Conservation (phyloP, 2,888 invertebrate genomes). For the Fragum whitleyi region DNA sequence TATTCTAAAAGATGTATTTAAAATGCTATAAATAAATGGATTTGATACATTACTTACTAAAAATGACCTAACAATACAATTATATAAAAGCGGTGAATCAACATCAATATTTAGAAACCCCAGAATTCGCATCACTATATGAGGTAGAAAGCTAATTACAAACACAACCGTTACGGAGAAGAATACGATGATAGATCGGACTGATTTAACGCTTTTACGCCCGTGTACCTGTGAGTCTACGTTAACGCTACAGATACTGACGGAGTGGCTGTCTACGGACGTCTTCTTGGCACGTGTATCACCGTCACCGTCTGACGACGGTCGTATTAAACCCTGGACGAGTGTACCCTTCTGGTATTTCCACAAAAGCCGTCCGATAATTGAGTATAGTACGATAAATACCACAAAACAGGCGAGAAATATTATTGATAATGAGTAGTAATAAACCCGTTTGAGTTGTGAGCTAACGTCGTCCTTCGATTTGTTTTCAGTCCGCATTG, state of each 20-base stretch:
- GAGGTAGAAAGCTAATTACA: constrained; percentile 69
- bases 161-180: constrained; percentile 71
- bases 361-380: constrained; percentile 53
- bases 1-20: constrained; percentile 67
- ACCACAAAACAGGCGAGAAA: constrained; percentile 53
- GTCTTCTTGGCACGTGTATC: constrained; percentile 17
- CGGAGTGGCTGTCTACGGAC: constrained; percentile 31
- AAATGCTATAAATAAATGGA: constrained; percentile 72
- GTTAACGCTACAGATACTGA: constrained; percentile 19
- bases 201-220: constrained; percentile 41
- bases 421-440: constrained; percentile 47
- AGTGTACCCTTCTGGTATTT: constrained; percentile 49
- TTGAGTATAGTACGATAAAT: constrained; percentile 49
- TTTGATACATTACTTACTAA: constrained; percentile 68
- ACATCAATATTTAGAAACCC: constrained; percentile 53
- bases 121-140: constrained; percentile 62
- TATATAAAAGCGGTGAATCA: constrained; percentile 59
- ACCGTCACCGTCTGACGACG: neutral
- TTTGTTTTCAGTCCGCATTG: constrained; percentile 45
- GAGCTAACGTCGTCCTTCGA: neutral
- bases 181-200: constrained; percentile 66
- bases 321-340: constrained; percentile 25
- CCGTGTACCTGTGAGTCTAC: constrained; percentile 17
- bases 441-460: constrained; percentile 40
- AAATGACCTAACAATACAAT: constrained; percentile 68